Conservation (phyloP, 2,888 invertebrate genomes). For the Byasa hedistus region DNA sequence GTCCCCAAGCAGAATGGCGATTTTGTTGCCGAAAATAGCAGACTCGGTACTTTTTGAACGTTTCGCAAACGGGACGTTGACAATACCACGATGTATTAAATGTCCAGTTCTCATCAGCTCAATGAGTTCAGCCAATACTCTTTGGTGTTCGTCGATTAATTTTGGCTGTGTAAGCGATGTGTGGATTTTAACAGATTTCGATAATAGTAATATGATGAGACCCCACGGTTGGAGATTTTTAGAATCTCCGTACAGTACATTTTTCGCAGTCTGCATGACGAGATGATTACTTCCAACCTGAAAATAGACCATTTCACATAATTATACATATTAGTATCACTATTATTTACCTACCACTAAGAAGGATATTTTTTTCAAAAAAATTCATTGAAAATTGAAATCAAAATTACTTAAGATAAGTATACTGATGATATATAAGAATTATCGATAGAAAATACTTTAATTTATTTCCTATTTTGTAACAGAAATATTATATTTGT, state of each 20-base stretch:
- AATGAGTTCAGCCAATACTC: slow-evolving; percentile 82
- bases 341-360: background rate
- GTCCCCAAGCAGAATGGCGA: slow-evolving; percentile 91
- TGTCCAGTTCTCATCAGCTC: slow-evolving; percentile 94
- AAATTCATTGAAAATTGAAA: too few relatives aligned
- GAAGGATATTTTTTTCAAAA: too few relatives aligned
- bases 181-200: slow-evolving; percentile 84
- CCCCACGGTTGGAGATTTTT: slow-evolving; percentile 93
- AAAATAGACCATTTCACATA: slow-evolving; percentile 28
- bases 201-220: slow-evolving; percentile 88
- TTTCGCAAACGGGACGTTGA: slow-evolving; percentile 74
- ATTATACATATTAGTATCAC: background rate
- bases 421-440: too few relatives aligned
- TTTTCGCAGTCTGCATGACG: slow-evolving; percentile 90
- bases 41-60: slow-evolving; percentile 82
- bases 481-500: too few relatives aligned
- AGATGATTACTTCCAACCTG: slow-evolving; percentile 92
- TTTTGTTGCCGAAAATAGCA: slow-evolving; percentile 92
- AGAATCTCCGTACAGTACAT: slow-evolving; percentile 89
- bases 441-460: too few relatives aligned
- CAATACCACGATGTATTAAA: slow-evolving; percentile 85
- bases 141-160: slow-evolving; percentile 77
- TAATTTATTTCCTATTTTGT: too few relatives aligned
- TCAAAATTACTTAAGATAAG: too few relatives aligned
- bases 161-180: slow-evolving; percentile 80